phyloP scores from a whole-genome alignment of 1,140 invertebrate species.

The Choristoneura fumiferana region DNA sequence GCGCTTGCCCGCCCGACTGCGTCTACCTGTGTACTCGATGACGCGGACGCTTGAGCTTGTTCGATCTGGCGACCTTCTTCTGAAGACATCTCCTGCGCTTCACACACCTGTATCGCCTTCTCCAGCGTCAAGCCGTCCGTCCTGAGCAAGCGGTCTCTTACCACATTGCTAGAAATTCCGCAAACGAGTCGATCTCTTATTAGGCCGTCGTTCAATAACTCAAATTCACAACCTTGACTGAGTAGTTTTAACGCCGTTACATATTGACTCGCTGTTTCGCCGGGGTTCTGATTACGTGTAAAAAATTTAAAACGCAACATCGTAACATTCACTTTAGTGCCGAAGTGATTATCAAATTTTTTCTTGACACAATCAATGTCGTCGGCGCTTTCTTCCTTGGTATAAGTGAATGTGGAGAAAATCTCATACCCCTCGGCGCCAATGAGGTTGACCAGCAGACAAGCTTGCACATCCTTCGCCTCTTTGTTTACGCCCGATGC shows the following conservation, averaged over 20 bases:
- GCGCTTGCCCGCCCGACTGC: neutral
- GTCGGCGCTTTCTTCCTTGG: too few relatives aligned
- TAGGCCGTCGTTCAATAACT: neutral
- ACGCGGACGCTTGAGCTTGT: neutral
- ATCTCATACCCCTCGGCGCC: too few relatives aligned
- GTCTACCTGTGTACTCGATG: neutral
- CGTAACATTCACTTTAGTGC: too few relatives aligned
- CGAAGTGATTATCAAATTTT: too few relatives aligned
- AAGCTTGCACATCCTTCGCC: conserved; percentile 22
- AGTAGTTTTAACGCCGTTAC: conserved; percentile 18
- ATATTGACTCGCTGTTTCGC: conserved; percentile 18
- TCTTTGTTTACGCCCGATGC: conserved; percentile 28
- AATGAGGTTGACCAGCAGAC: too few relatives aligned
- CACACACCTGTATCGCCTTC: neutral
- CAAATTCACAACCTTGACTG: neutral
- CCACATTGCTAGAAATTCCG: neutral
- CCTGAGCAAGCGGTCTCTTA: too few relatives aligned
- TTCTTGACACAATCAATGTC: too few relatives aligned
- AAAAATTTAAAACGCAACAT: conserved; percentile 12
- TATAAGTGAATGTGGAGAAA: too few relatives aligned
- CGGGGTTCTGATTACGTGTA: conserved; percentile 17
- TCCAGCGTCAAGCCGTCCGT: neutral
- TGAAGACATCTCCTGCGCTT: neutral
- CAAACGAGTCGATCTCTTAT: neutral
- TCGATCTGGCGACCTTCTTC: neutral